phyloP scores from a whole-genome alignment of 2,888 invertebrate species.

The Tachina fera region DNA sequence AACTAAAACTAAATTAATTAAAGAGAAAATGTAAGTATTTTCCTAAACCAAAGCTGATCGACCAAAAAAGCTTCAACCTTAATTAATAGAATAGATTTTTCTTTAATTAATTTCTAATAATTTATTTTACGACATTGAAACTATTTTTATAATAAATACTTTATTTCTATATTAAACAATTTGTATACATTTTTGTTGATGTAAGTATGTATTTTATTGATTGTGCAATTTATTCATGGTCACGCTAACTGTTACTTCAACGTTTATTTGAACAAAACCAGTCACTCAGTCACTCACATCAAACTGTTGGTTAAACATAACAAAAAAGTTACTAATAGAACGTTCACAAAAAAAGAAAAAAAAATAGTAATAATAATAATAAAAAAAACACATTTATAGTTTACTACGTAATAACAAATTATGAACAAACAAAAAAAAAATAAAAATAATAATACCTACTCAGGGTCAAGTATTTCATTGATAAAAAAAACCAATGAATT shows the following conservation, averaged over 20 bases:
- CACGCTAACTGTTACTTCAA: constrained; percentile 52
- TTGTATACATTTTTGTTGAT: not conserved
- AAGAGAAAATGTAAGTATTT: too few species aligned
- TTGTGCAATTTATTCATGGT: constrained; percentile 57
- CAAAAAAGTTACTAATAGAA: constrained; percentile 43
- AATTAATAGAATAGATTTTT: not conserved
- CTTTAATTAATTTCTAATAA: constrained; percentile 16
- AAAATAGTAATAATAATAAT: not conserved
- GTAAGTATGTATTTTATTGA: not conserved
- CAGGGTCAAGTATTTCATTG: constrained; percentile 54
- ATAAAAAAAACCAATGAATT: constrained; percentile 22
- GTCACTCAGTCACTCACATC: constrained; percentile 5
- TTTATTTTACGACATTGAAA: constrained; percentile 12
- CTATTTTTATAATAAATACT: not conserved
- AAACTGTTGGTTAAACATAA: constrained; percentile 35
- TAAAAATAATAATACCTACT: constrained; percentile 5
- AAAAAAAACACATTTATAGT: constrained; percentile 18
- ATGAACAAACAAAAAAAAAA: not conserved
- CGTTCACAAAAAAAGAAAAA: not conserved
- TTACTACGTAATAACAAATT: constrained; percentile 23
- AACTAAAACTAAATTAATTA: too few species aligned
- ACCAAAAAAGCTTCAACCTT: not conserved
- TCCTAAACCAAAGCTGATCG: too few species aligned
- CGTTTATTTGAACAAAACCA: constrained; percentile 34
- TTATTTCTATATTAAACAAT: constrained; percentile 6